These are phyloP conservation scores for Echinometra lucunter DNA, from an alignment of 53 echinoderm and acorn worm species.

Conservation along the genomic window DNA sequence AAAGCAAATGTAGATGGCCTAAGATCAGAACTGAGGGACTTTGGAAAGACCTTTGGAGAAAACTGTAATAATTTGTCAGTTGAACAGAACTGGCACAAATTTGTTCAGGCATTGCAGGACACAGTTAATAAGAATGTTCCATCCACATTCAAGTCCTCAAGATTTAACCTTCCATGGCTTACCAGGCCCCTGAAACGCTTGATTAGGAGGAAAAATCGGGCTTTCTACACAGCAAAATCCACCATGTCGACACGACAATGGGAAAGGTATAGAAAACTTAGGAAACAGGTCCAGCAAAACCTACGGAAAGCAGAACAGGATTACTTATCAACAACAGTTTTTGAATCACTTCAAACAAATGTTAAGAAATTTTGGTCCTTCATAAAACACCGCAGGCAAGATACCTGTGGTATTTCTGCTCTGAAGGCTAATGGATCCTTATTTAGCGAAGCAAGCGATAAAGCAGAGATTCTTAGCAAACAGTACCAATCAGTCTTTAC, in stretches of 20 bases:
- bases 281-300: background rate
- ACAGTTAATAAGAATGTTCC: background rate
- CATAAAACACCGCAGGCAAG: background rate
- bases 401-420: background rate
- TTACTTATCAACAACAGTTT: background rate
- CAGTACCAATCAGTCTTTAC: no score
- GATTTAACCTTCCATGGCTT: background rate
- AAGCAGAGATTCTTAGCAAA: background rate
- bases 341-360: background rate
- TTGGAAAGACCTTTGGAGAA: background rate
- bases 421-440: background rate
- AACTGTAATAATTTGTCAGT: background rate
- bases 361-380: background rate
- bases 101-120: background rate
- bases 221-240: background rate
- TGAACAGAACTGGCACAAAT: background rate
- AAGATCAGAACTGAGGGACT: background rate
- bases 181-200: background rate
- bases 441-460: background rate
- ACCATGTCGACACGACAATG: background rate
- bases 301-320: background rate
- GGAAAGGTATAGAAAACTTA: background rate
- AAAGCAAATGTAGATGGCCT: background rate
- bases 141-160: background rate
- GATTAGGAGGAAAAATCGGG: background rate